Evolutionary conservation across 2,888 invertebrate species (phyloP), one percentile per base, ranked within the genome.

Genomic region (Tachina fera): DNA sequence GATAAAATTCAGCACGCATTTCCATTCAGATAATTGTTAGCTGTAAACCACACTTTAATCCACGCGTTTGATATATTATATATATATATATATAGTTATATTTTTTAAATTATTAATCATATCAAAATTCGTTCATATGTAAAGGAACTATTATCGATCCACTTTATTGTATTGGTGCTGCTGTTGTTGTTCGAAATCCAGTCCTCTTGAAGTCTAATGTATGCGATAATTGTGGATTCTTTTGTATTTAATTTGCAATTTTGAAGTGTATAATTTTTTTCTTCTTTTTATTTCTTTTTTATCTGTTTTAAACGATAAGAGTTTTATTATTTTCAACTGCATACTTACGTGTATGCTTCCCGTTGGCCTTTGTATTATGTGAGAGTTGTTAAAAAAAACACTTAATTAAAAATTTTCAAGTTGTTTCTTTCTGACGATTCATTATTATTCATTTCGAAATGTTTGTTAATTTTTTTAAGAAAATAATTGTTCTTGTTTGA

Each of bases 331-430:
- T 11, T 22, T 22, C 11, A n/a, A 22, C 41, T 60, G 43, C 11
- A 16, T 56, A 19, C 16, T 56, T 9, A 19, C 45, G 9, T 58
- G 1, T n/a, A 39, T 60, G 0, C 10, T 70, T 13, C 5, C 58
- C 14, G 43, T 47, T 49, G 13, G 13, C 22, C 19, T 77, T 58
- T 19, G 14, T 41, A 56, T 39, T 41, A 11, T 56, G 53, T 45
- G 45, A n/a, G 19, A 49, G 10, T 63, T 63, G 19, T 65, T 79
- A 16, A 72, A 79, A 31, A 49, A 53, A 56, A 79, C 65, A 71
- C 56, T 65, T 79, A 79, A 79, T 79, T 72, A 72, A 79, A 49
- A 58, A n/a, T 47, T 71, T 53, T 41, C 2, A 41, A 68, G 45
- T 56, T 56, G 53, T 56, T 58, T 39, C 9, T 58, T 74, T 47